Evolutionary conservation across 2,888 invertebrate species (phyloP), one percentile per base, ranked within the genome.

Genomic region (Nomada lathburiana): DNA sequence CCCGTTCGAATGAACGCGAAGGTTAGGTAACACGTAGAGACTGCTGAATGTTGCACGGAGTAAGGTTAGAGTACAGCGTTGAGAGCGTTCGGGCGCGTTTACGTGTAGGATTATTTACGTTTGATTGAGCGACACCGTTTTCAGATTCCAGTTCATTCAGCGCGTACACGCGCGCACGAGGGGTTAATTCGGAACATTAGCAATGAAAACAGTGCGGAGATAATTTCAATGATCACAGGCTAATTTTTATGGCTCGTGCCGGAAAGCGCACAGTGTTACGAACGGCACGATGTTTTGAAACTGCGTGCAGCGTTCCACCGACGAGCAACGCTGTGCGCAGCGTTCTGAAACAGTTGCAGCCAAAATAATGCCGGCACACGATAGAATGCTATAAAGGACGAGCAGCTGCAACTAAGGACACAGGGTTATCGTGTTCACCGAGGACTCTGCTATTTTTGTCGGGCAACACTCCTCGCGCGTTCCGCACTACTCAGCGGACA

Each of bases 391-490:
- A 47, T 29, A 63, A 65, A 76, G 70, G 68, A 75, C 20, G 20
- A 47, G 20, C 55, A 52, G 9, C 18, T 59, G 29, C 26, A 42
- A 26, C 60, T 64, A 64, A 81, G 68, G 76, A 69, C 79, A 65
- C 64, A 52, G 68, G 59, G 55, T 36, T 23, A 26, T 50, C 18
- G 4, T 65, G 50, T 52, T 50, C 57, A 60, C 36, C 57, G 74
- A 82, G 77, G 76, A 74, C 52, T n/a, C 36, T 57, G 84, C 85
- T 86, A 86, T 86, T 86, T 86, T 83, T 80, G 83, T 85, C 85
- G 71, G 7, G 70, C 70, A 55, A 76, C 57, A 57, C 64, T 76
- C 44, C 63, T 82, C 76, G 72, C 76, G 47, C 83, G 80, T 73
- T 80, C 70, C 76, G 71, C 82, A 47, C 71, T 72, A 47, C 71